Evolutionary conservation across 1,140 invertebrate genomes (phyloP).

Genomic region (Aphelinus certus): DNA sequence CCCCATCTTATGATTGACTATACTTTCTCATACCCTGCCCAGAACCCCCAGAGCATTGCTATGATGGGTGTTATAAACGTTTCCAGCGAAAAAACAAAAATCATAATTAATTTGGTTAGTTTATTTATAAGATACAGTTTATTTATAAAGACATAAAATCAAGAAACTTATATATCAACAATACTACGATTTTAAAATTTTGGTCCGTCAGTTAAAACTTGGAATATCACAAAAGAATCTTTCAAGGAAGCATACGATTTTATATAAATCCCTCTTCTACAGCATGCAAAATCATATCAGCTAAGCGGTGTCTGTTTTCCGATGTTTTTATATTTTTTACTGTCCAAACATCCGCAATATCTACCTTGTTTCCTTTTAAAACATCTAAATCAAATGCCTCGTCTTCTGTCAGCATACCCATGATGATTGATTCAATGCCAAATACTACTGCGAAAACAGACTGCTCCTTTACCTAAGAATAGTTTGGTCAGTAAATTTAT

Average conservation of each 20-base stretch:
- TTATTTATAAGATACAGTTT: not conserved
- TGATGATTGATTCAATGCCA: slow-evolving; percentile 71
- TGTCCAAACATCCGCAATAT: slow-evolving; percentile 56
- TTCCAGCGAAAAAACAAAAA: too few relatives aligned
- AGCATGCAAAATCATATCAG: slow-evolving; percentile 71
- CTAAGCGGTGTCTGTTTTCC: slow-evolving; percentile 59
- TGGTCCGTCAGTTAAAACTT: too few relatives aligned
- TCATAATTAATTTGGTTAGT: not conserved
- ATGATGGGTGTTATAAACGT: too few relatives aligned
- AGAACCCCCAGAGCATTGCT: too few relatives aligned
- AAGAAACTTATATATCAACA: not conserved
- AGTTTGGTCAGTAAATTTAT: not conserved
- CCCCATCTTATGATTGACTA: too few relatives aligned
- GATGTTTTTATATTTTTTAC: slow-evolving; percentile 50
- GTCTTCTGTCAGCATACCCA: slow-evolving; percentile 69
- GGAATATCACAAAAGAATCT: not conserved
- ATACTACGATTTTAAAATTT: not conserved
- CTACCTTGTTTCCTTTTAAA: slow-evolving; percentile 60
- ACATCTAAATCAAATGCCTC: slow-evolving; percentile 72
- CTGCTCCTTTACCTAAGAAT: slow-evolving; percentile 67
- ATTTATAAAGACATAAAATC: not conserved
- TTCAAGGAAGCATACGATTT: slow-evolving; percentile 9
- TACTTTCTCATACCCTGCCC: too few relatives aligned
- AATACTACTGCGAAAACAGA: slow-evolving; percentile 71
- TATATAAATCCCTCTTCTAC: slow-evolving; percentile 68